Percentiles rank a stretch among this genome's conserved stretches.
phyloP scores from a whole-genome alignment of 2,888 invertebrate species.

The Drosophila multiciliata region DNA sequence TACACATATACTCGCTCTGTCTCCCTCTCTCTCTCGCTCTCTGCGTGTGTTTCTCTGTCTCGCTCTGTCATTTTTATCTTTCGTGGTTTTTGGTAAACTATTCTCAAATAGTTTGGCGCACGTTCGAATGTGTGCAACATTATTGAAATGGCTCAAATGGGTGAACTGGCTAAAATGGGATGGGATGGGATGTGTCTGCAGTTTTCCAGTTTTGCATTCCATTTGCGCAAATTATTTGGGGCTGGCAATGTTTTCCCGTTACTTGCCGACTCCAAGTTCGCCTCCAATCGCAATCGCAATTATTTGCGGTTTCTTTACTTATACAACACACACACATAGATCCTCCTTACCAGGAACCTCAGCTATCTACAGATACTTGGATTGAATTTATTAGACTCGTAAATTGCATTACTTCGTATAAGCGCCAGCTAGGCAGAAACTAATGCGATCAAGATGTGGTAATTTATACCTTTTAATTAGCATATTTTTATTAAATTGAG shows the following conservation, averaged over 20 bases:
- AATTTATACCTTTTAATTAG: not conserved
- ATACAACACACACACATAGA: not conserved
- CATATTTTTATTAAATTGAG: not conserved
- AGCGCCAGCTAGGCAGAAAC: conserved; percentile 12
- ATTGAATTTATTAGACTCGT: conserved; percentile 38
- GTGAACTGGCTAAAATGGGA: conserved; percentile 18
- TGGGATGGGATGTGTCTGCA: conserved; percentile 17
- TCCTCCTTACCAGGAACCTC: conserved; percentile 5
- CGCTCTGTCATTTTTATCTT: not conserved
- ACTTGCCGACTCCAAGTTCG: not conserved
- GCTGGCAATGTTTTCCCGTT: conserved; percentile 49
- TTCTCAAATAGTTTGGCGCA: conserved; percentile 42
- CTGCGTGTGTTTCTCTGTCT: not conserved
- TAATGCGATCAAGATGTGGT: conserved; percentile 1
- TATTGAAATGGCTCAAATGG: conserved; percentile 66
- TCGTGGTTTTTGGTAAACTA: conserved; percentile 32
- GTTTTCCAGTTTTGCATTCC: conserved; percentile 56
- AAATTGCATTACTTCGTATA: conserved; percentile 22
- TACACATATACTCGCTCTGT: conserved; percentile 34
- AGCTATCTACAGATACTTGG: conserved; percentile 19
- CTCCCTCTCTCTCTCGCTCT: not conserved
- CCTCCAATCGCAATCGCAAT: conserved; percentile 46
- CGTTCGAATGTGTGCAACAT: conserved; percentile 63
- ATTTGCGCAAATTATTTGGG: conserved; percentile 55
- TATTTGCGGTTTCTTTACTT: conserved; percentile 48